Base-by-base conservation (phyloP, 37 sponge, comb jelly and placozoan species). In the Cliona cf. orientalis region DNA sequence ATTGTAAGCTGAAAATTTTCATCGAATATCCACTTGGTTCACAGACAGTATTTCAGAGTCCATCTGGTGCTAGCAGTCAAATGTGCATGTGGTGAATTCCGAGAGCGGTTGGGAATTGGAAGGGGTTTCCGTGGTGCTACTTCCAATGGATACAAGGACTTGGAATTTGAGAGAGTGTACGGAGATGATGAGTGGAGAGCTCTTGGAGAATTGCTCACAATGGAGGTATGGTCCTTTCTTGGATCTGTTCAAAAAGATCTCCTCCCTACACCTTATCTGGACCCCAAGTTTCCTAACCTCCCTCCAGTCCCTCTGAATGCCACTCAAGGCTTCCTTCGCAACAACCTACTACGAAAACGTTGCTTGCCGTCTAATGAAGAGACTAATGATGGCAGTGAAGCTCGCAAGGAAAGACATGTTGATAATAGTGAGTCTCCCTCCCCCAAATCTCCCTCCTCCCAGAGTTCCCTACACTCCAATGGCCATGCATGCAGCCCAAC, bases 31-130 rank as follows among this genome's bases (percentile, higher is more conserved):
- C 94, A 32, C 75, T 92, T 42, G 97, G 97, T 0, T 86, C 89
- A 33, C 87, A 85, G 34, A 93, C 91, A 7, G 97, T 96, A 7
- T 96, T 89, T 46, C 97, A 96, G 72, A 91, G 92, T 66, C 94
- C 94, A 2, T 91, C 92, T 31, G 97, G 94, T n/a, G 94, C 97
- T 42, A 89, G 94, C 21, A 40, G 93, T 43, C 97, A 96, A 73
- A 96, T 96, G 97, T 96, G 93, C 80, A n/a, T n/a, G 82, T 70
- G 94, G 93, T 1, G 96, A 96, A 58, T 96, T 91, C 67, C 80
- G 96, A 32, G 93, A 96, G 66, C 45, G 93, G 22, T 83, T 96
- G n/a, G 93, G 93, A 38, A 90, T 96, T 29, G 92, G 92, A 21
- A 87, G 93, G 9, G 93, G 93, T 32, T 82, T 92, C 58, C 65